Conservation (phyloP, 2,113 vertebrate species). For the Rana temporaria region DNA sequence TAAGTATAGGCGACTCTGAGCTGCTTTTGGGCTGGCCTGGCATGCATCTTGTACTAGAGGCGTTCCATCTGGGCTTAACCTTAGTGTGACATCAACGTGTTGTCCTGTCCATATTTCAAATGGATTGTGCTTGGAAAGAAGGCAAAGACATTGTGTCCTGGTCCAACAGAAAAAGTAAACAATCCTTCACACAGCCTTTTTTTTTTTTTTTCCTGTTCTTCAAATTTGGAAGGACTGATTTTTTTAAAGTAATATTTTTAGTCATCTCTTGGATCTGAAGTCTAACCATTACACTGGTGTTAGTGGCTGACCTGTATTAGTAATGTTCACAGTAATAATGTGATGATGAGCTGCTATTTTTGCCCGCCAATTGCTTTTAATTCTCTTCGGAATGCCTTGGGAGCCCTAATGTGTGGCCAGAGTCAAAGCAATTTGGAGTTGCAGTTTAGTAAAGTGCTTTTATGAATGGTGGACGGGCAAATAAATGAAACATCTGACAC, state of each 20-base stretch:
- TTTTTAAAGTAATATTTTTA: neutral
- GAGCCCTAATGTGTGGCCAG: too few relatives aligned
- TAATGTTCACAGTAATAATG: too few relatives aligned
- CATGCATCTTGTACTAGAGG: neutral
- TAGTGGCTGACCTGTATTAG: neutral
- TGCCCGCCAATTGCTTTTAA: too few relatives aligned
- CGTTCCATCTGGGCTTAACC: neutral
- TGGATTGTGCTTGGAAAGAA: neutral
- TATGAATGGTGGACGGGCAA: too few relatives aligned
- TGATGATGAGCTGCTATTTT: too few relatives aligned
- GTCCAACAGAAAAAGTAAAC: conserved; percentile 20
- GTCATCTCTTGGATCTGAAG: neutral
- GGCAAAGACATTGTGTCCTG: conserved; percentile 34
- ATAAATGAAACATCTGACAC: too few relatives aligned
- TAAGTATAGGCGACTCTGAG: neutral
- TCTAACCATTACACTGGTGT: neutral
- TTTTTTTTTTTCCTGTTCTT: neutral
- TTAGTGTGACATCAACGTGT: neutral
- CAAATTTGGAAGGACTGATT: neutral
- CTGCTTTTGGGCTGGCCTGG: neutral
- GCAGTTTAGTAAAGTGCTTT: too few relatives aligned
- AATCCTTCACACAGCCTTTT: neutral
- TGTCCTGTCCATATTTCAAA: neutral
- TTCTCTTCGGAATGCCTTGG: too few relatives aligned
- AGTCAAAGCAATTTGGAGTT: too few relatives aligned